Evolutionary conservation across 2,888 invertebrate species (phyloP), one percentile per base, ranked within the genome.

Genomic region (Scelioninae gen. 1): DNA sequence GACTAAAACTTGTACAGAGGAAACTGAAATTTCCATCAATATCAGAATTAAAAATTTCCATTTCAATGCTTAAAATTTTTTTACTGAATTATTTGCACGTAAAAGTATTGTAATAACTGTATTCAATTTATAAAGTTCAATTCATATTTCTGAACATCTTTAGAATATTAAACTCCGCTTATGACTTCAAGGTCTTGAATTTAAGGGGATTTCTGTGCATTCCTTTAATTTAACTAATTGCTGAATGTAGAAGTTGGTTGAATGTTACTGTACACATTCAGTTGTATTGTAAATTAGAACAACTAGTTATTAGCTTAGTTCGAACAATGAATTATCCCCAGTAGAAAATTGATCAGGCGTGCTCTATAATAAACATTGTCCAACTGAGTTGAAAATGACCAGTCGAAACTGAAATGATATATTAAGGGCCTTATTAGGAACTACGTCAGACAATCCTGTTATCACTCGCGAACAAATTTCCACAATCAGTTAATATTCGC

Each of bases 151-250:
- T 32, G 47, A 29, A 53, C 53, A 15, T 15, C 40, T 45, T 49
- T 58, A 7, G 2, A n/a, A 29, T 29, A 66, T 51, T 53, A 66
- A 47, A 72, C 62, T 69, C 63, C 40, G 55, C 69, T 66, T 32
- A 56, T 38, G n/a, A 51, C 60, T 65, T 75, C 65, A 69, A 69
- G 65, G 58, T 69, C 63, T 56, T 63, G 55, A 66, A 56, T 69
- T 63, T 29, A 51, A 69, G 15, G 34, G 58, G 51, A 56, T 51
- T 13, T 23, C 53, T 40, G 34, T 15, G 51, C 62, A 62, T 69
- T 63, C 62, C 81, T 76, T 71, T 76, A 76, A 81, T 76, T 76
- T 71, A 71, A 75, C 74, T 76, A 71, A 81, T 76, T 81, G 81
- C 69, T 56, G 23, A 69, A 81, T 63, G 81, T 58, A 43, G 71